Conservation (phyloP, 1,140 invertebrate species). For the Sweltsa coloradensis region DNA sequence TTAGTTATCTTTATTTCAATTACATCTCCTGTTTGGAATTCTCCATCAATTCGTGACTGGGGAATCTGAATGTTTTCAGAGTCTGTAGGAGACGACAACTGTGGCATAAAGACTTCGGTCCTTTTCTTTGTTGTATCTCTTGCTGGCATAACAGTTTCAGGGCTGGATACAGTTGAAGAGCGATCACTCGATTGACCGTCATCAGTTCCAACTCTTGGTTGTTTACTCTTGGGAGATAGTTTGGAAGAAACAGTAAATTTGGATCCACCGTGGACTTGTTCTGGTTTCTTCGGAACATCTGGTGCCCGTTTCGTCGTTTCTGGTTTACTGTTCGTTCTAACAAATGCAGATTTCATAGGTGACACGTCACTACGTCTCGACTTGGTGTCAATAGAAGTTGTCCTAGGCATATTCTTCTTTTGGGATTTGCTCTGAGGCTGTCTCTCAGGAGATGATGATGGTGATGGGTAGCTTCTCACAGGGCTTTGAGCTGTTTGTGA, state of each 20-base stretch:
- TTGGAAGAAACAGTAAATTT: too few species aligned
- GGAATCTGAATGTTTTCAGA: background rate
- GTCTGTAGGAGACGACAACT: background rate
- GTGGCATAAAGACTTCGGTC: background rate
- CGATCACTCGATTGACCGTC: slow-evolving; percentile 8
- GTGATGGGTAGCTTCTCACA: background rate
- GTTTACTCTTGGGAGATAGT: too few species aligned
- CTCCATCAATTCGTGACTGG: background rate
- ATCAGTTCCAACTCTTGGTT: too few species aligned
- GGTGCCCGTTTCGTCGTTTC: too few species aligned
- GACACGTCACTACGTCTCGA: too few species aligned
- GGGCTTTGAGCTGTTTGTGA: background rate
- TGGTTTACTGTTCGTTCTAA: too few species aligned
- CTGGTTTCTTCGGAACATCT: too few species aligned
- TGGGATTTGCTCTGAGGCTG: background rate
- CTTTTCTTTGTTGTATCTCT: slow-evolving; percentile 9
- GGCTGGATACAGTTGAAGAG: slow-evolving; percentile 14
- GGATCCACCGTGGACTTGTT: too few species aligned
- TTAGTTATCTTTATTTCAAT: background rate
- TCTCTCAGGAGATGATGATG: background rate
- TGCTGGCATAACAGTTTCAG: slow-evolving; percentile 16
- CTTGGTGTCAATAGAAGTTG: too few species aligned
- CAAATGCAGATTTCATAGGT: too few species aligned
- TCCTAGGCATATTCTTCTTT: too few species aligned
- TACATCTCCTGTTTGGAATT: slow-evolving; percentile 2